Percentiles rank a stretch among this genome's conserved stretches.
These are phyloP conservation scores for Clangula hyemalis DNA, from an alignment of 2,797 vertebrate genomes.

Conservation along the genomic window DNA sequence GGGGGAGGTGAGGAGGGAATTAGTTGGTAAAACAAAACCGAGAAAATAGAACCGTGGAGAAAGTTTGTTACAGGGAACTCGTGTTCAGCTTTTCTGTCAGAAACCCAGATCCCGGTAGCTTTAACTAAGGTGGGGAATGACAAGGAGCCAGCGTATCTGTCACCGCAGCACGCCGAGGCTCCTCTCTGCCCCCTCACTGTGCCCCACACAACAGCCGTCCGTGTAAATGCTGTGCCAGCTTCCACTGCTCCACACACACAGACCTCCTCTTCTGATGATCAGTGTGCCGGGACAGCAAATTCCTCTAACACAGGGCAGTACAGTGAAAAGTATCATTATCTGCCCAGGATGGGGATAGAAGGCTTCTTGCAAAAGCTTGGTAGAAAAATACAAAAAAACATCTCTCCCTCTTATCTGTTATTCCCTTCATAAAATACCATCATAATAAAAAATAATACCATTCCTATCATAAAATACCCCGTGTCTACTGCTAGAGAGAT, in stretches of 20 bases:
- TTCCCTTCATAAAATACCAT: neutral
- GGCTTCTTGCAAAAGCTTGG: neutral
- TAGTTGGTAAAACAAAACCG: too few species aligned
- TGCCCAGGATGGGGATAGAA: neutral
- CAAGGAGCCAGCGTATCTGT: neutral
- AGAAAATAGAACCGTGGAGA: too few species aligned
- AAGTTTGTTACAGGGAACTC: too few species aligned
- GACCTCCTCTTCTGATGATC: neutral
- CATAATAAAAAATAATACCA: too few species aligned
- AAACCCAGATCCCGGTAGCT: too few species aligned
- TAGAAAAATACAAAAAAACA: neutral
- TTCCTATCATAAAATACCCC: neutral
- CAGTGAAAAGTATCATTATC: neutral
- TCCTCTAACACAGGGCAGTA: neutral
- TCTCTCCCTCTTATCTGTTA: neutral
- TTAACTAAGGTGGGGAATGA: neutral
- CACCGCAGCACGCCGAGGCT: neutral
- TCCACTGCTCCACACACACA: neutral
- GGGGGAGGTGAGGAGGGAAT: neutral
- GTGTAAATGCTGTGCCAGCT: neutral
- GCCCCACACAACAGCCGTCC: neutral
- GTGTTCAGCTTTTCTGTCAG: too few species aligned
- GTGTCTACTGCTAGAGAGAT: neutral
- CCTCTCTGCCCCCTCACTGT: neutral
- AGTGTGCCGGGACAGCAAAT: neutral